Base-by-base conservation (phyloP, 2,888 invertebrate species). In the Mythimna impura region DNA sequence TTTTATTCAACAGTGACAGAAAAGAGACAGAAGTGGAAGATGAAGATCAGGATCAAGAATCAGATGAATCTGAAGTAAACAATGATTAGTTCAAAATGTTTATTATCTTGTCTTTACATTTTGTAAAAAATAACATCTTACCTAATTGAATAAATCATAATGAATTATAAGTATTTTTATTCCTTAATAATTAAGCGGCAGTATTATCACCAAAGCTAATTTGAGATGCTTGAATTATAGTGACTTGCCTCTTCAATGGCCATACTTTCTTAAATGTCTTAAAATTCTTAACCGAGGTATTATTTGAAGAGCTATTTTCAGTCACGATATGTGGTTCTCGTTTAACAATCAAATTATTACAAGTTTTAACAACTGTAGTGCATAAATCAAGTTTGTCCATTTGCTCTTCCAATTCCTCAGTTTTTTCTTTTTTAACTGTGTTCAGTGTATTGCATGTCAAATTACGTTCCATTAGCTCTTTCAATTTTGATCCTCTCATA, bases 181-280 rank as follows among this genome's bases (percentile, higher is more conserved):
- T 76, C 34, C 34, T 70, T 73, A 67, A 43, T 66, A 65, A 34
- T 34, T 82, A 85, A 58, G 76, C 78, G 5, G 57, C 81, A 36
- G 76, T 66, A 40, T 72, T 82, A 55, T 77, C 55, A 58, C 62
- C 65, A 62, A 87, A 73, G 66, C 66, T 87, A 85, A 88, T 90
- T 40, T 89, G 88, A 73, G 91, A 87, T 64, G 86, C 89, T 20
- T 91, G 88, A 78, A 92, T 89, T 54, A 92, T 76, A 78, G 91
- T 92, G 20, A 92, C 86, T 78, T 94, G 93, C 89, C 91, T 93
- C 85, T 92, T 95, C 10, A 94, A 60, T 75, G 96, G 96, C 96
- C 96, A 96, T 25, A 96, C 93, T 80, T 96, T 96, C 86, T 95
- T 95, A 76, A 96, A 96, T 78, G 92, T 96, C 76, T 96, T 96